Base-by-base conservation (phyloP, 2,797 vertebrate genomes). In the Remorina albescens region DNA sequence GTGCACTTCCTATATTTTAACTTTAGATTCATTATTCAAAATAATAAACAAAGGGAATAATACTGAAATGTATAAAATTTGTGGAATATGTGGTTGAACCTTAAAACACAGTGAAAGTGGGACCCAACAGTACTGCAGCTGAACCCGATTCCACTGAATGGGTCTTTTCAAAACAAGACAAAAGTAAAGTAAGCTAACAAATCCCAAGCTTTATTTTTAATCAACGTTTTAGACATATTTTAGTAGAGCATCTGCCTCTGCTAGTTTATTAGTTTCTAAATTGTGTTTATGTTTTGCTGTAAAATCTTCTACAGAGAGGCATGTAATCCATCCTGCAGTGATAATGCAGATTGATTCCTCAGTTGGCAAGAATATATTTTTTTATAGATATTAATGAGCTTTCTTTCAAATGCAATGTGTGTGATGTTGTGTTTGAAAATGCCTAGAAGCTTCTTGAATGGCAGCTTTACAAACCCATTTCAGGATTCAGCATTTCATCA, bases 401-500 rank as follows among this genome's bases (percentile, higher is more conserved):
- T n/a, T 50, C 18, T 25, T 19, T 32, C n/a, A 11, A 23, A 28
- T 28, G 13, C 8, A 28, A 8, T n/a, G 6, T 51, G 25, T 8
- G 12, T 41, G 42, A 12, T 6, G 9, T 6, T 56, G 57, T 57
- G 51, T 41, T 71, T 41, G 8, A 11, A 66, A 51, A 39, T 16
- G 39, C 46, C 12, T 67, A 44, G 30, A 53, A 47, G 60, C 55
- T 62, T 70, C 13, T 36, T 72, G 21, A 75, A 66, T 30, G 32
- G 51, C 59, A 77, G 71, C 61, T 60, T 76, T 71, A 74, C 25
- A 56, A 18, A 8, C 36, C 13, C n/a, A 15, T 50, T 10, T 51
- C 47, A 37, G 56, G 59, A 76, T 74, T 72, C 19, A 74, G 15
- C 28, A 62, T 37, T 67, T 67, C 72, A 36, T 47, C 66, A 69